Conservation (phyloP, 2,797 vertebrate species). For the Orientallactaga sibirica region DNA sequence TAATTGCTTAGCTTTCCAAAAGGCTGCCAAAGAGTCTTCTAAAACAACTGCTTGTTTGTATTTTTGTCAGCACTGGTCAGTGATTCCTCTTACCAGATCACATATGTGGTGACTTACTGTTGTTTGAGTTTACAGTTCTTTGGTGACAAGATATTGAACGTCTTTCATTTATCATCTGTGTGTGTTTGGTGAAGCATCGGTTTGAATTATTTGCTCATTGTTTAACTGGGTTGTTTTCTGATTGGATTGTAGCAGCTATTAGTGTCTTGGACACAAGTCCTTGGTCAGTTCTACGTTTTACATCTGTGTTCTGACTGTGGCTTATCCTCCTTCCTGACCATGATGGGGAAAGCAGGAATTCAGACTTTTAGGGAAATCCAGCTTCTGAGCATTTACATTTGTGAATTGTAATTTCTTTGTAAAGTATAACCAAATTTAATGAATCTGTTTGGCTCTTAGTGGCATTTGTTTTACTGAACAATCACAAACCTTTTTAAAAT, state of each 20-base stretch:
- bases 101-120: neutral
- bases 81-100: neutral
- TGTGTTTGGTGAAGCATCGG: conserved; percentile 5
- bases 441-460: conserved; percentile 27
- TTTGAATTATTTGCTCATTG: neutral
- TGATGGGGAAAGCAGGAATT: conserved; percentile 1
- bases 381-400: neutral
- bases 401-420: conserved; percentile 44
- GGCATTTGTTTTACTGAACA: conserved; percentile 39
- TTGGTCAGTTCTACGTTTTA: neutral
- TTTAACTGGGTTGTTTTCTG: conserved; percentile 56
- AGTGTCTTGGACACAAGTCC: neutral
- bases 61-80: conserved; percentile 22
- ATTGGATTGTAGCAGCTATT: conserved; percentile 44
- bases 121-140: conserved; percentile 62
- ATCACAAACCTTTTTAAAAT: neutral
- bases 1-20: conserved; percentile 52
- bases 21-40: neutral
- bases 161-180: conserved; percentile 44
- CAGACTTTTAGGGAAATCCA: neutral
- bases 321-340: conserved; percentile 26
- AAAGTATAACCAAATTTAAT: neutral
- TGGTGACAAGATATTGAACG: neutral
- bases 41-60: neutral
- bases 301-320: neutral